Evolutionary conservation across 2,797 vertebrate species (phyloP).

Genomic region (Sebastolobus alascanus): DNA sequence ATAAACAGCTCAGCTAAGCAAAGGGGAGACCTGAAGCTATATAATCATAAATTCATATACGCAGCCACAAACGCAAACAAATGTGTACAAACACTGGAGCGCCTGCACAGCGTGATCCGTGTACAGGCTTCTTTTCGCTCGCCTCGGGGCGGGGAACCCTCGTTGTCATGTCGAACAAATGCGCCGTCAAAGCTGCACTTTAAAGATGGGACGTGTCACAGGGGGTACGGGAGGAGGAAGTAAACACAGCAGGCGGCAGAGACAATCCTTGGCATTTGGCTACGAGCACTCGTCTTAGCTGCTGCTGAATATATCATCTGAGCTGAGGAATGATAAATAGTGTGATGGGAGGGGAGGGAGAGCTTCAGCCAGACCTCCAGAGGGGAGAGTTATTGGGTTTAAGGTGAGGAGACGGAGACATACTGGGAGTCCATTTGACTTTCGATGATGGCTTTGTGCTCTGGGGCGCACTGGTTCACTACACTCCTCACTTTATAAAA

Average conservation of each 20-base stretch:
- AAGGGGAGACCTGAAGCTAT: not conserved
- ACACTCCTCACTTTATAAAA: not conserved
- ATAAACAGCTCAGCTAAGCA: constrained; percentile 11
- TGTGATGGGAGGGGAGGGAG: constrained; percentile 8
- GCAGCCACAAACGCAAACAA: constrained; percentile 15
- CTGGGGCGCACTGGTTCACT: not conserved
- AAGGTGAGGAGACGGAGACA: constrained; percentile 19
- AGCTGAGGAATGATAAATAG: constrained; percentile 42
- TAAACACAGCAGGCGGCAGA: constrained; percentile 58
- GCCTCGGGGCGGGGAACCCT: constrained; percentile 24
- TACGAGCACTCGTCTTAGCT: constrained; percentile 45
- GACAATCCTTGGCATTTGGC: constrained; percentile 70
- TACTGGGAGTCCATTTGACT: constrained; percentile 19
- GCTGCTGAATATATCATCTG: constrained; percentile 42
- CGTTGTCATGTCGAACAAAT: constrained; percentile 58
- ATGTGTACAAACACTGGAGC: constrained; percentile 30
- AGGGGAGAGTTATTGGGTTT: constrained; percentile 36
- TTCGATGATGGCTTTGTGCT: constrained; percentile 28
- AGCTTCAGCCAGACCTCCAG: constrained; percentile 13
- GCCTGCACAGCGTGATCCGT: constrained; percentile 13
- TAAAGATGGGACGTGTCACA: constrained; percentile 59
- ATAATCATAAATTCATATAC: constrained; percentile 8
- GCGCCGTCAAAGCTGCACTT: constrained; percentile 60
- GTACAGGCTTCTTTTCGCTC: constrained; percentile 10
- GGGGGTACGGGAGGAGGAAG: constrained; percentile 42